Evolutionary conservation across 2,888 invertebrate species (phyloP), one percentile per base, ranked within the genome.

Genomic region (Therioaphis trifolii): DNA sequence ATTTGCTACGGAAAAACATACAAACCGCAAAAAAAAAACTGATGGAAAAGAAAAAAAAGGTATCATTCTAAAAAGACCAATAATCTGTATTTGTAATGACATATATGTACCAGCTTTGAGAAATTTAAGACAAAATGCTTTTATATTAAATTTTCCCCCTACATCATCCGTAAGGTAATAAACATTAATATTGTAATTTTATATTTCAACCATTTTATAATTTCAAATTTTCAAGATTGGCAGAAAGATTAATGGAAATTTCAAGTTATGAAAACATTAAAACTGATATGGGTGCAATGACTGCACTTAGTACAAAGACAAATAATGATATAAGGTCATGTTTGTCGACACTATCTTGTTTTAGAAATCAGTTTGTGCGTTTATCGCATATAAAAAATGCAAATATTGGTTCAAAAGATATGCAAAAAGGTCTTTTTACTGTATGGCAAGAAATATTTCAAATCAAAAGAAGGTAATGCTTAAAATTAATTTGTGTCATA

Each of bases 51-150:
- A 90, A 84, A 89, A 90, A 4, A 90, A 91, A 71, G 46, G 74
- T 27, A 85, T 85, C 0, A 89, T 94, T 1, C 89, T 98, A 78
- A 92, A 92, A 86, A 90, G 99, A 76, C 99, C 99, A 0, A 93
- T 99, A 49, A 96, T 99, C 86, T 99, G 98, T 88, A 98, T 99
- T 86, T 99, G 99, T 88, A 99, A 99, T 88, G 98, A 99, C 88
- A 91, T 95, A 87, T 99, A 95, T 87, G 94, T 94, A 7, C 94
- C 97, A 0, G 93, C 98, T 0, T 89, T 99, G 85, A 91, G 97
- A 84, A 92, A 94, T 21, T 89, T 98, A 84, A 92, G 96, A 85
- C 93, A 93, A 86, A 91, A 93, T 61, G 93, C 96, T 0, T 92
- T 96, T 85, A 91, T 95, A 9, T 90, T 97, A 9, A 92, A 92